Evolutionary conservation across 2,888 invertebrate genomes (phyloP).

Genomic region (Nasonovia ribisnigri): DNA sequence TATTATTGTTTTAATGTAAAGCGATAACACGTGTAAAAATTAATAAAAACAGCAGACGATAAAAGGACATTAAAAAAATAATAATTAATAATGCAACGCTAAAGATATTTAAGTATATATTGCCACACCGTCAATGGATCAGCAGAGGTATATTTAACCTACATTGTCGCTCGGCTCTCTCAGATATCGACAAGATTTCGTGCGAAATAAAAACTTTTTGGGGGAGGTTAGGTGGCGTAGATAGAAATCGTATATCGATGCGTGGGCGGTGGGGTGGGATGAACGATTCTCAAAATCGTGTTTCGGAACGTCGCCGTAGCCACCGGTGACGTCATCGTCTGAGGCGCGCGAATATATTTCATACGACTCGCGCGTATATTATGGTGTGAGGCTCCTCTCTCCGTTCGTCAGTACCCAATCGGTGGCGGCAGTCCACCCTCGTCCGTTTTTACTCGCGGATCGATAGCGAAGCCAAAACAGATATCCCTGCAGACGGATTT

Average conservation of each 20-base stretch:
- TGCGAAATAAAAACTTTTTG: neutral
- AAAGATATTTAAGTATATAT: neutral
- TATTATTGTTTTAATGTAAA: neutral
- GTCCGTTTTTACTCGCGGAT: neutral
- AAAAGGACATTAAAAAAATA: neutral
- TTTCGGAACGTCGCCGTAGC: neutral
- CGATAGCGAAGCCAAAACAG: constrained; percentile 17
- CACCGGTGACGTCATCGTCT: constrained; percentile 23
- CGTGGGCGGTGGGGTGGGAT: neutral
- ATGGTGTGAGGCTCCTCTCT: neutral
- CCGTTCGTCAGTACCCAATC: neutral
- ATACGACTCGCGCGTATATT: neutral
- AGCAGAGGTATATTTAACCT: neutral
- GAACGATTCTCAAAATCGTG: neutral
- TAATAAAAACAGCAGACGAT: neutral
- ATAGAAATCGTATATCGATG: neutral
- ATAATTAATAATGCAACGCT: neutral
- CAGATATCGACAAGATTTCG: neutral
- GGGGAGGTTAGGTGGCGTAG: neutral
- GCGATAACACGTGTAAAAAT: neutral
- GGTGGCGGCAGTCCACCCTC: constrained; percentile 5
- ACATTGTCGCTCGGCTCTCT: neutral
- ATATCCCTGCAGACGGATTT: neutral
- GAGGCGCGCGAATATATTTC: neutral
- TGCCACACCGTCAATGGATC: neutral